A percentile compares a stretch with the other conserved stretches of the same genome.
These are phyloP conservation scores for Sebastes schlegelii DNA, from an alignment of 2,113 vertebrate genomes.

Conservation along the genomic window DNA sequence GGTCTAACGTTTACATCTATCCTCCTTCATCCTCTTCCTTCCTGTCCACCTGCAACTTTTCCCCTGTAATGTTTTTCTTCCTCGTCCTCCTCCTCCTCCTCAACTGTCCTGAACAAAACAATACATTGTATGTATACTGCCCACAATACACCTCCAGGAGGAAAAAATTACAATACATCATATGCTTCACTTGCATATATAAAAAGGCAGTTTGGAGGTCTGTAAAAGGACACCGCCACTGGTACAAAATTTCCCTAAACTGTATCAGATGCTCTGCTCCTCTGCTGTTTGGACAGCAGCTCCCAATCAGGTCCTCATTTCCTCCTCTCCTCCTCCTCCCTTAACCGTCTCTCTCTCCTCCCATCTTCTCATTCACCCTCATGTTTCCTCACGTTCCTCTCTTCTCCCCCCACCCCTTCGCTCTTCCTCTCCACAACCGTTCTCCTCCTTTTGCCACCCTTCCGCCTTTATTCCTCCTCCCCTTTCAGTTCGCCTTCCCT, in stretches of 20 bases:
- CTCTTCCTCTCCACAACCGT: background rate
- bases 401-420: background rate
- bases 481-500: background rate
- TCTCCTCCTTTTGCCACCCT: background rate
- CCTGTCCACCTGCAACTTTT: background rate
- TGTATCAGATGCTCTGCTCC: slow-evolving; percentile 12
- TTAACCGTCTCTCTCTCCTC: background rate
- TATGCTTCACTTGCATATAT: background rate
- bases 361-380: background rate
- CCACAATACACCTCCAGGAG: background rate
- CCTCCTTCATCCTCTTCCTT: background rate
- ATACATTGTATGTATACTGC: background rate
- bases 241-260: background rate
- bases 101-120: background rate
- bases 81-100: background rate
- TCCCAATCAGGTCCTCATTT: slow-evolving; percentile 25
- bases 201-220: background rate
- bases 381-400: background rate
- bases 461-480: slow-evolving; percentile 12
- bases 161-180: background rate
- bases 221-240: slow-evolving; percentile 1
- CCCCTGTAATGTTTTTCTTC: background rate
- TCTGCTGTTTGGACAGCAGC: slow-evolving; percentile 31
- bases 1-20: background rate
- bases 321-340: slow-evolving; percentile 1